A percentile compares a stretch with the other conserved stretches of the same genome.
These are phyloP conservation scores for Acromyrmex charruanus DNA, from an alignment of 1,140 invertebrate genomes.

Conservation along the genomic window DNA sequence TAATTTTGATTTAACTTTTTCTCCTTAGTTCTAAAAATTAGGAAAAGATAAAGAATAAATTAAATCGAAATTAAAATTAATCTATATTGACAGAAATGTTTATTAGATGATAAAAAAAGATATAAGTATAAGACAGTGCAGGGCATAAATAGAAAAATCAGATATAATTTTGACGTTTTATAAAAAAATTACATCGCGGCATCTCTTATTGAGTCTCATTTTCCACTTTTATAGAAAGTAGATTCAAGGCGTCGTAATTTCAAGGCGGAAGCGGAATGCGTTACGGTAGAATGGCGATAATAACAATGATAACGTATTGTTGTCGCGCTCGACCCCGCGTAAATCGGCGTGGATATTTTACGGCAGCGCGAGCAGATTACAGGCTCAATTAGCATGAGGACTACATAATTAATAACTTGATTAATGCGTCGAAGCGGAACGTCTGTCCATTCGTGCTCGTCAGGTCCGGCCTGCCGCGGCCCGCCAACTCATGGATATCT, in stretches of 20 bases:
- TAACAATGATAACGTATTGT: constrained; percentile 71
- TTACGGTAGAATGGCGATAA: not conserved
- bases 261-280: constrained; percentile 57
- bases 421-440: constrained; percentile 80
- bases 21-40: too few relatives aligned
- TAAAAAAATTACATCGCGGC: not conserved
- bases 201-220: not conserved
- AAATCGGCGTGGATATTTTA: constrained; percentile 78
- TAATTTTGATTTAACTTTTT: too few relatives aligned
- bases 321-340: constrained; percentile 53
- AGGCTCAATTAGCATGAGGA: constrained; percentile 79
- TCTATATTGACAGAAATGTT: too few relatives aligned
- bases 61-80: too few relatives aligned
- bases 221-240: not conserved
- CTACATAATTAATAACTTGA: constrained; percentile 81
- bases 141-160: not conserved
- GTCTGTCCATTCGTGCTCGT: constrained; percentile 74
- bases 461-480: constrained; percentile 35
- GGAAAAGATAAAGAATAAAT: too few relatives aligned
- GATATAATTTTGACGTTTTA: not conserved
- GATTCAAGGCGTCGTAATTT: constrained; percentile 27
- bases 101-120: not conserved
- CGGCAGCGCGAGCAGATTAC: constrained; percentile 75
- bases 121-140: not conserved
- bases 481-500: constrained; percentile 64